Evolutionary conservation across 2,888 invertebrate species (phyloP), one percentile per base, ranked within the genome.

Genomic region (Spicauda simplicius): DNA sequence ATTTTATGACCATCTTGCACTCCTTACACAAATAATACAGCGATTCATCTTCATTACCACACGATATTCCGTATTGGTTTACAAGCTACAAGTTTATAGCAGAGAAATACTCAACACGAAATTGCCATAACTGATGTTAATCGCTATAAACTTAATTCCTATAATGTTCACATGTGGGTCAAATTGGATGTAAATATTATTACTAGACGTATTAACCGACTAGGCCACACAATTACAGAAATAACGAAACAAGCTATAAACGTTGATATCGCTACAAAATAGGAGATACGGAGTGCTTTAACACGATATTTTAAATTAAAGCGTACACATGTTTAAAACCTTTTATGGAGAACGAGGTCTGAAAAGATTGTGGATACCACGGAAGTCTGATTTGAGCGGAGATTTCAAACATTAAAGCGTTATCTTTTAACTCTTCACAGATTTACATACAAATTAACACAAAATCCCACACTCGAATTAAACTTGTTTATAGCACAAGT

Each of bases 401-500:
- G 81, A 86, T 87, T 80, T 83, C 76, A 77, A 78, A 74, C 80
- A 82, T 81, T 81, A 77, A 79, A 80, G 76, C 71, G 75, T 83
- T 88, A 87, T 87, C 84, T 83, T 70, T 60, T 73, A 71, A 69
- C 79, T 80, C 81, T 83, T 80, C 81, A 80, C 77, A 81, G 79
- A 81, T 80, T 84, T 80, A 82, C 81, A 84, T 84, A 83, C 80
- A 84, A 86, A 87, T 86, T 78, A 82, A 80, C 78, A 75, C 71
- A 72, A 77, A 77, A 77, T 76, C 77, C 75, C 71, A 79, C 76
- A 77, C 75, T 69, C 66, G 53, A 68, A 41, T 60, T 55, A 60
- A 60, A 60, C 55, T 50, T 45, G 64, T 41, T 64, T 63, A 60
- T 69, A 67, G 69, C 67, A 41, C 57, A 70, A 65, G 69, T 63